Evolutionary conservation across 2,888 invertebrate species (phyloP).

Genomic region (Neoaliturus tenellus): DNA sequence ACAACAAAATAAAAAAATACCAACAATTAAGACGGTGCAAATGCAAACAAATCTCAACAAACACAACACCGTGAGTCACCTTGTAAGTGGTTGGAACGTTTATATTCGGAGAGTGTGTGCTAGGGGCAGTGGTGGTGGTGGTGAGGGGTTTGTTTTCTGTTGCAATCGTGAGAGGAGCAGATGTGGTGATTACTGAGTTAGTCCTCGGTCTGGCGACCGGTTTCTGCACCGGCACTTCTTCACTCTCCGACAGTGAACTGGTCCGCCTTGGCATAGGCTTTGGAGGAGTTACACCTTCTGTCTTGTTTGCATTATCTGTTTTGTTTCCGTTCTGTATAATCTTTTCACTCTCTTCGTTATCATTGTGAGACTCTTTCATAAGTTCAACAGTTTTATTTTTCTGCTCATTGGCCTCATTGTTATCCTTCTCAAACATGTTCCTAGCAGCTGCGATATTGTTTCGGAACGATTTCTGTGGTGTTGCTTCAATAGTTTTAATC

Average conservation of each 20-base stretch:
- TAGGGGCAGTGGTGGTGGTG: slow-evolving; percentile 7
- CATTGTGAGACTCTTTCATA: slow-evolving; percentile 60
- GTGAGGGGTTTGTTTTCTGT: not conserved
- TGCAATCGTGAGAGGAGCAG: slow-evolving; percentile 74
- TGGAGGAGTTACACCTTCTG: slow-evolving; percentile 77
- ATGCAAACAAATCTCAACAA: not conserved
- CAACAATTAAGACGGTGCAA: not conserved
- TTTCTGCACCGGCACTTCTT: slow-evolving; percentile 76
- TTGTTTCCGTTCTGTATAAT: slow-evolving; percentile 44
- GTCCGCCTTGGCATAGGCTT: slow-evolving; percentile 87
- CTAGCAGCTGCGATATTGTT: slow-evolving; percentile 62
- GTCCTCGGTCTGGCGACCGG: slow-evolving; percentile 84
- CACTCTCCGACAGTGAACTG: slow-evolving; percentile 83
- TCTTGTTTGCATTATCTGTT: slow-evolving; percentile 32
- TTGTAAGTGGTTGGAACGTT: slow-evolving; percentile 40
- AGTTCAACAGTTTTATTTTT: slow-evolving; percentile 66
- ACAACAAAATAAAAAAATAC: slow-evolving; percentile 53
- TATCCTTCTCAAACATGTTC: slow-evolving; percentile 64
- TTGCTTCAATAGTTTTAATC: slow-evolving; percentile 36
- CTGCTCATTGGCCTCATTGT: slow-evolving; percentile 65
- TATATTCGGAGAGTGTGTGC: not conserved
- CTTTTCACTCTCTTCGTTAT: slow-evolving; percentile 50
- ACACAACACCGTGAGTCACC: slow-evolving; percentile 18
- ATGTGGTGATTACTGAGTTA: slow-evolving; percentile 74
- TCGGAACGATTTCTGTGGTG: slow-evolving; percentile 58